Percentiles rank a stretch among this genome's conserved stretches.
These are phyloP conservation scores for Muricea muricata DNA, from an alignment of 92 coral and sea anemone species.

Conservation along the genomic window DNA sequence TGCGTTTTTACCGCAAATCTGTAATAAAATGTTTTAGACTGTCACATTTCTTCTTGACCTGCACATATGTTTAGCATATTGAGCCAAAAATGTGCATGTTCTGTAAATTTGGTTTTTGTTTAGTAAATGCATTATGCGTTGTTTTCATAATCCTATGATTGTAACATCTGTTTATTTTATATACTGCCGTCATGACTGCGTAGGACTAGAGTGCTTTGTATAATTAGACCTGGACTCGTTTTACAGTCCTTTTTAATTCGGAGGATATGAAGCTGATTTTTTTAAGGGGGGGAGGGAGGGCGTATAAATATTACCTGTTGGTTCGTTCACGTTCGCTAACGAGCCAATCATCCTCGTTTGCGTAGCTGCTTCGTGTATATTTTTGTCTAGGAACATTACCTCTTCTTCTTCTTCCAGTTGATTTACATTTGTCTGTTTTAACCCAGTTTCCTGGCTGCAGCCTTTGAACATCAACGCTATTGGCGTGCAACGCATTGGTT, in stretches of 20 bases:
- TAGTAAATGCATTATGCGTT: background rate
- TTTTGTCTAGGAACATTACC: background rate
- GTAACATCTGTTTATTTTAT: constrained; percentile 62
- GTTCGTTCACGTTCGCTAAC: too few relatives aligned
- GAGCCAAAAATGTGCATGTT: constrained; percentile 18
- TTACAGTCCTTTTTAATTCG: constrained; percentile 30
- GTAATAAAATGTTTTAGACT: background rate
- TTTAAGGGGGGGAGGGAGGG: too few relatives aligned
- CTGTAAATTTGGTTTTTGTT: background rate
- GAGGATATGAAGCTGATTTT: constrained; percentile 55
- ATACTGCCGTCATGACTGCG: constrained; percentile 47
- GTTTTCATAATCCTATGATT: constrained; percentile 62
- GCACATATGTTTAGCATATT: background rate
- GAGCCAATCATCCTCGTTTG: background rate
- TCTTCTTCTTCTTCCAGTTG: background rate
- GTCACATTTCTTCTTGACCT: background rate
- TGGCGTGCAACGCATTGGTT: background rate
- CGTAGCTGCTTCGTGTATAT: background rate
- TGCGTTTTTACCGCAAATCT: constrained; percentile 55
- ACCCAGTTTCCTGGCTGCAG: background rate
- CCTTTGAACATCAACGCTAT: background rate
- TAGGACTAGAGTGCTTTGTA: background rate
- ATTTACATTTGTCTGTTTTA: background rate
- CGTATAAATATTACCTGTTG: too few relatives aligned
- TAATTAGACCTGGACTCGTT: background rate